These are phyloP conservation scores for Emydura subglobosa DNA, from an alignment of 2,113 vertebrate genomes.

Conservation along the genomic window DNA sequence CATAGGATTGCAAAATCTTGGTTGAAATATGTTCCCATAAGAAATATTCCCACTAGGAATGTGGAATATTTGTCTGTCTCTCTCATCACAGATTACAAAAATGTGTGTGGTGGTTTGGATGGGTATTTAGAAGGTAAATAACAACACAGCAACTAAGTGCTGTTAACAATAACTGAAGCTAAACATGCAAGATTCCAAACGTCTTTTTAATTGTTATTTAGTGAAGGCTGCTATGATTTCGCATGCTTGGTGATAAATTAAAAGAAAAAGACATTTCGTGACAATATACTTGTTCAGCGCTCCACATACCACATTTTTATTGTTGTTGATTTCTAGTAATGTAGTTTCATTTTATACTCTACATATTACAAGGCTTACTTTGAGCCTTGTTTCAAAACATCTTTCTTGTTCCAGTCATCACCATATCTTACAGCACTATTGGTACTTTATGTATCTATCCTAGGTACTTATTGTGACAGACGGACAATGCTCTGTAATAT, in stretches of 20 bases:
- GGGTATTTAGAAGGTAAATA: neutral
- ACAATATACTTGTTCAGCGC: neutral
- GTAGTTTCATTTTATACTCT: neutral
- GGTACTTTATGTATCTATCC: neutral
- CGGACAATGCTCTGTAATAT: neutral
- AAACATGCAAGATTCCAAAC: neutral
- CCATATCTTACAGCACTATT: neutral
- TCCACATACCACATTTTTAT: neutral
- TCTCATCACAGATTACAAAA: neutral
- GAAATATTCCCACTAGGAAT: neutral
- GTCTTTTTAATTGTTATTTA: neutral
- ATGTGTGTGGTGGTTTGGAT: neutral
- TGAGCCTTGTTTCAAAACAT: neutral
- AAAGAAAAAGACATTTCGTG: neutral
- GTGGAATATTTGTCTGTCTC: neutral
- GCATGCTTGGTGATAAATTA: neutral
- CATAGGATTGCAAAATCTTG: constrained; percentile 1
- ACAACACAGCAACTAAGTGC: neutral
- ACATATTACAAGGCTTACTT: neutral
- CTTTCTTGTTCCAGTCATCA: neutral
- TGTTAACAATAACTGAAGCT: neutral
- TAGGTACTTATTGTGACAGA: neutral
- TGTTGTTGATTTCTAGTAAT: neutral
- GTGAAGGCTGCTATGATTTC: neutral
- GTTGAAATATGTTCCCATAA: constrained; percentile 17